Base-by-base conservation (phyloP, 2,888 invertebrate genomes). In the Drosophila sordidula region DNA sequence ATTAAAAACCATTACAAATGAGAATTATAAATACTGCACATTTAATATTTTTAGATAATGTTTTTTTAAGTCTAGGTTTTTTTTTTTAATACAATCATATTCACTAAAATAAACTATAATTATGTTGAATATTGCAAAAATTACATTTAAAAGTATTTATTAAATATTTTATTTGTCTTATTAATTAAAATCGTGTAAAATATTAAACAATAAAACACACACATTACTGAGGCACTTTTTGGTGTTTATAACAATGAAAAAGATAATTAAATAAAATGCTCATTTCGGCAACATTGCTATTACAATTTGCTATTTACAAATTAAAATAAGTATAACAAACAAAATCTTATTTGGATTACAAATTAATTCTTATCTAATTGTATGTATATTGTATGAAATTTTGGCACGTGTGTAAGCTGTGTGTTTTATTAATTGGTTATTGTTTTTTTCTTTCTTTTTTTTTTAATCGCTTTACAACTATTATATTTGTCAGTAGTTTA, bases 221-320 rank as follows among this genome's bases (percentile, higher is more conserved):
- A 74, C 77, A 18, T 89, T 86, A 90, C 82, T 90, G 91, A 91
- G 90, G 90, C 90, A 90, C 91, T 90, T 90, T 90, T 90, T 89
- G 90, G 90, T 82, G 84, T 90, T 84, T 77, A 82, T 88, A 85
- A 80, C 80, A 80, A 80, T 80, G 59, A 61, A 71, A 65, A 70
- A 70, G 61, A 80, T 49, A 71, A 45, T 79, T 67, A 65, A 70
- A 63, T 65, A 65, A 72, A 49, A 64, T 56, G 56, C 52, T 73
- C 64, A 64, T 69, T 62, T 65, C 50, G 55, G 64, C 59, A 41
- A 55, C 70, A 69, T 74, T 82, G 61, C 78, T 71, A 75, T 38
- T 49, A 52, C 26, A 65, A 63, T 71, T 64, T 45, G 36, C 64
- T 80, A 80, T 79, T 55, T 70, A 73, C 64, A 84, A 50, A 51